These are phyloP conservation scores for Dipus sagitta DNA, from an alignment of 2,797 vertebrate genomes.

Conservation along the genomic window DNA sequence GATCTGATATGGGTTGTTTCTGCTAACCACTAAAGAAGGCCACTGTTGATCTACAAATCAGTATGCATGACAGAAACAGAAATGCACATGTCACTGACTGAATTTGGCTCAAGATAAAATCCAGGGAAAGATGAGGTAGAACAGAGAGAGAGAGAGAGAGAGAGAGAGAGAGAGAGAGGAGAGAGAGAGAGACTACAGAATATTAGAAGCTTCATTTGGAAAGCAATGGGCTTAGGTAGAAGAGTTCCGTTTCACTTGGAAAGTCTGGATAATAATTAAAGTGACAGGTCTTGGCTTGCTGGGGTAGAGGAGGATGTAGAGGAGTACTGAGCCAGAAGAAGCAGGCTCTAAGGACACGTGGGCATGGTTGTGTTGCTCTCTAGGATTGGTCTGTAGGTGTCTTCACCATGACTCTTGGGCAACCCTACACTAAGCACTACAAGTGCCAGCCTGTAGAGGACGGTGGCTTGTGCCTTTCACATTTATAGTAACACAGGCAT, in stretches of 20 bases:
- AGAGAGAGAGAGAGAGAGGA: neutral
- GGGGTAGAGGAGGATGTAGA: neutral
- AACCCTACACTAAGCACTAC: neutral
- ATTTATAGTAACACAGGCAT: conserved; percentile 10
- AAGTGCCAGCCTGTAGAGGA: neutral
- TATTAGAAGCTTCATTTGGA: neutral
- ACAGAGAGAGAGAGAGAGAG: neutral
- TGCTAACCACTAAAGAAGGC: neutral
- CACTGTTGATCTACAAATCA: neutral
- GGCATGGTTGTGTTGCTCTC: neutral
- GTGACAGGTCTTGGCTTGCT: neutral
- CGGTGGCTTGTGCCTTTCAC: neutral
- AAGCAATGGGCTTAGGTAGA: neutral
- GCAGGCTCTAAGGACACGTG: neutral
- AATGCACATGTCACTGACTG: neutral
- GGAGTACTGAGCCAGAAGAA: neutral
- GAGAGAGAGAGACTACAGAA: neutral
- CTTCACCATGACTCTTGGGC: neutral
- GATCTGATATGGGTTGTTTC: neutral
- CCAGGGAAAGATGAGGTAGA: neutral
- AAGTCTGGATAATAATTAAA: neutral
- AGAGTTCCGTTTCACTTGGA: conserved; percentile 36
- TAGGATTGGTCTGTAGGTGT: neutral
- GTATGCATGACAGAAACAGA: neutral
- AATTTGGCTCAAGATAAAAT: conserved; percentile 17